phyloP scores from a whole-genome alignment of 2,888 invertebrate genomes.

The Temnothorax rugatulus region DNA sequence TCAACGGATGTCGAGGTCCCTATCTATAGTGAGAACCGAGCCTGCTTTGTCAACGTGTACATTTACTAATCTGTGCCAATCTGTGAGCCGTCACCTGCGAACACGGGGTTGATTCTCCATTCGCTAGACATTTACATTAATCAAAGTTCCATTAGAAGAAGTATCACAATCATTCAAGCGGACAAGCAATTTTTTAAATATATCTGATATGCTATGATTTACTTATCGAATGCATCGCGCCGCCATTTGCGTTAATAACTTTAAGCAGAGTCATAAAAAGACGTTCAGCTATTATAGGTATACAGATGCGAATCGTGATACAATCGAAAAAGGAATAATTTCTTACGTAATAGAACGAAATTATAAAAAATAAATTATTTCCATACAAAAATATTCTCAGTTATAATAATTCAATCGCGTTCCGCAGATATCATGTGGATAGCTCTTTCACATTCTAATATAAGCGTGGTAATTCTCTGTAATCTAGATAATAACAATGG shows the following conservation, averaged over 20 bases:
- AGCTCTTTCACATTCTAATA: not conserved
- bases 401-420: not conserved
- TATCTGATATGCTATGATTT: not conserved
- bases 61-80: constrained; percentile 57
- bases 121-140: constrained; percentile 49
- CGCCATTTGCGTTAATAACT: not conserved
- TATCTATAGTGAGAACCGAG: constrained; percentile 45
- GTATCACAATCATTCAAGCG: not conserved
- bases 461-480: constrained; percentile 5
- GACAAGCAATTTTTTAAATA: constrained; percentile 17
- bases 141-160: constrained; percentile 32
- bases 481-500: constrained; percentile 30
- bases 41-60: constrained; percentile 37
- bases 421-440: not conserved
- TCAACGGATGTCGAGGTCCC: constrained; percentile 71
- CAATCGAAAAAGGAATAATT: not conserved
- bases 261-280: not conserved
- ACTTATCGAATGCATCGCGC: not conserved
- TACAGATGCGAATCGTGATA: not conserved
- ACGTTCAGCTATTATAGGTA: not conserved
- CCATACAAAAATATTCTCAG: not conserved
- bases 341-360: not conserved
- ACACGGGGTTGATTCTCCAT: constrained; percentile 35
- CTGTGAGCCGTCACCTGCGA: constrained; percentile 32
- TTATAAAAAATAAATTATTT: not conserved